Conservation (phyloP, 2,797 vertebrate species). For the Leucoraja ocellata region DNA sequence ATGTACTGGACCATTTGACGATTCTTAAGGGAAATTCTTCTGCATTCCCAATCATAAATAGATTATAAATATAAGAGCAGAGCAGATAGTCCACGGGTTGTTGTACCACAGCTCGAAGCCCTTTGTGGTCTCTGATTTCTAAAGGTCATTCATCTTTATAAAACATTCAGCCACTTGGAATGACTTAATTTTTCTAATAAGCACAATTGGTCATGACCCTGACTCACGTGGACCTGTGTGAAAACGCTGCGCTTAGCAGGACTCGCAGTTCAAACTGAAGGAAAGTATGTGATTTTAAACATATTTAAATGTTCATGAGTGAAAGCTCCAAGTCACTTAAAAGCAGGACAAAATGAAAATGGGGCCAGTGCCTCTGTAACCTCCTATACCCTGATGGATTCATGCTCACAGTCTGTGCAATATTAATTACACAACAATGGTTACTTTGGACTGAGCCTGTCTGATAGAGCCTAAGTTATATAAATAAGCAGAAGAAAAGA, state of each 20-base stretch:
- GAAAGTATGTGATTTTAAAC: conserved; percentile 35
- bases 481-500: background rate
- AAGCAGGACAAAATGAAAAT: conserved; percentile 37
- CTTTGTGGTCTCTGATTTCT: background rate
- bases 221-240: background rate
- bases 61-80: background rate
- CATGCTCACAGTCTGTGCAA: conserved; percentile 29
- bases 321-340: conserved; percentile 29
- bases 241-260: background rate
- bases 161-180: conserved; percentile 12
- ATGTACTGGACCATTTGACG: background rate
- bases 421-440: conserved; percentile 28
- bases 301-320: conserved; percentile 38
- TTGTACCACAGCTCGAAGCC: background rate
- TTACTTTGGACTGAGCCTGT: background rate
- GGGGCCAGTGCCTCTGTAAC: conserved; percentile 36
- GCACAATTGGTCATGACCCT: background rate
- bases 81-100: background rate
- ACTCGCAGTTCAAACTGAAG: conserved; percentile 2
- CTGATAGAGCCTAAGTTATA: conserved; percentile 16
- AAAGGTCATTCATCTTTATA: background rate
- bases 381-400: conserved; percentile 30
- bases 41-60: background rate
- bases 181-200: conserved; percentile 26
- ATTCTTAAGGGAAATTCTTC: background rate